phyloP scores from a whole-genome alignment of 1,140 invertebrate species.

The Eriosoma lanigerum region DNA sequence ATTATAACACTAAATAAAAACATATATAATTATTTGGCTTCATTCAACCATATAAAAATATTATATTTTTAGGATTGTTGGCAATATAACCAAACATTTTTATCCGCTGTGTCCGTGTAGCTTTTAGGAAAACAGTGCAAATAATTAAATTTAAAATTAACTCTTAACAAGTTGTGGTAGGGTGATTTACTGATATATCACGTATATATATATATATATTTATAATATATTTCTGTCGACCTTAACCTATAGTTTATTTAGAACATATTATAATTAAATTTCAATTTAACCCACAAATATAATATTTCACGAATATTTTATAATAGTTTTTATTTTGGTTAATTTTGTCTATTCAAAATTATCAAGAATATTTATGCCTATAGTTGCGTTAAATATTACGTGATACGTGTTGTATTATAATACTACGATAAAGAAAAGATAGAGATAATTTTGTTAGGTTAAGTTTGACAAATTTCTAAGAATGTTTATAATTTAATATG shows the following conservation, averaged over 20 bases:
- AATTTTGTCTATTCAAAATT: too few species aligned
- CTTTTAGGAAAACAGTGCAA: conserved; percentile 1
- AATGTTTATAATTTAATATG: too few species aligned
- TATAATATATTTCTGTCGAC: neutral
- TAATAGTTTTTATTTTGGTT: too few species aligned
- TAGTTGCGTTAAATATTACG: too few species aligned
- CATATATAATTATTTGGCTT: neutral
- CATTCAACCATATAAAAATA: neutral
- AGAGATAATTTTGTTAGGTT: too few species aligned
- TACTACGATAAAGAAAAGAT: too few species aligned
- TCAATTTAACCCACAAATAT: neutral
- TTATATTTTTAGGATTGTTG: conserved; percentile 33
- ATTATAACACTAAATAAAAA: too few species aligned
- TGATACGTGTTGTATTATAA: too few species aligned
- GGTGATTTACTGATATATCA: neutral
- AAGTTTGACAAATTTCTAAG: too few species aligned
- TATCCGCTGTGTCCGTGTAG: neutral
- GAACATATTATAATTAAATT: neutral
- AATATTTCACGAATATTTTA: too few species aligned
- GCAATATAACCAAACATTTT: conserved; percentile 5
- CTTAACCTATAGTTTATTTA: conserved; percentile 8
- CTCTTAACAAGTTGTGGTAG: conserved; percentile 24
- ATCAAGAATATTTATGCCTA: too few species aligned
- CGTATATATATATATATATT: neutral
- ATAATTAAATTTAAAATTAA: conserved; percentile 38